Conservation (phyloP, 2,797 vertebrate genomes). For the Remorina albescens region DNA sequence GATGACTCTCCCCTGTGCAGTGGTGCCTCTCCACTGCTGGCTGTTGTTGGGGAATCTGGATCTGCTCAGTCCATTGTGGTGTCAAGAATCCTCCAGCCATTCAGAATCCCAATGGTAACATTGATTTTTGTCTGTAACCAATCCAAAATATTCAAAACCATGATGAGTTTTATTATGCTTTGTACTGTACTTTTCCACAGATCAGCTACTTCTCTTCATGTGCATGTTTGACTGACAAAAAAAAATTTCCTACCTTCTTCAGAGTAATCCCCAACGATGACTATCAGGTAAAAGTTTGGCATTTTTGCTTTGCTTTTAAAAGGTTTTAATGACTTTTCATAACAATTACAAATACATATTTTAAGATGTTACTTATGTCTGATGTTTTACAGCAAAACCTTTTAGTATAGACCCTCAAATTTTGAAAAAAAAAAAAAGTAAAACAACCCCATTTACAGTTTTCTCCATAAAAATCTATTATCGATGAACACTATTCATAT, state of each 20-base stretch:
- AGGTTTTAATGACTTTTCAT: not conserved
- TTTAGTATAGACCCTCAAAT: too few relatives aligned
- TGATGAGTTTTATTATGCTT: not conserved
- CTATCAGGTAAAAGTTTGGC: constrained; percentile 73
- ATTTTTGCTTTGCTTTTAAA: not conserved
- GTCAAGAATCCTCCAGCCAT: constrained; percentile 81
- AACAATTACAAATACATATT: not conserved
- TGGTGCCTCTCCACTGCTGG: constrained; percentile 72
- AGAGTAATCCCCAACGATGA: constrained; percentile 85
- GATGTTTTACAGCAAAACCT: too few relatives aligned
- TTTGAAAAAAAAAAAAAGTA: not conserved
- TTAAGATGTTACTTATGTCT: not conserved
- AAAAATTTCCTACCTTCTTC: constrained; percentile 82
- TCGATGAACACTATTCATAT: not conserved
- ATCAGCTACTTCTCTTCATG: constrained; percentile 87
- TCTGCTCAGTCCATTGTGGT: constrained; percentile 86
- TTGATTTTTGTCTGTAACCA: not conserved
- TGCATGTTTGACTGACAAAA: constrained; percentile 82
- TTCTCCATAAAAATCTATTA: not conserved
- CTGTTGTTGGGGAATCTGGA: constrained; percentile 83
- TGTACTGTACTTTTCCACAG: constrained; percentile 51
- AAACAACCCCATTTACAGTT: not conserved
- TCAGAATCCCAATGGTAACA: constrained; percentile 83
- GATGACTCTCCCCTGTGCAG: constrained; percentile 65
- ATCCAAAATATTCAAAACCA: not conserved